These are phyloP conservation scores for Boulengeromyrus knoepffleri DNA, from an alignment of 2,113 vertebrate species.

Conservation along the genomic window DNA sequence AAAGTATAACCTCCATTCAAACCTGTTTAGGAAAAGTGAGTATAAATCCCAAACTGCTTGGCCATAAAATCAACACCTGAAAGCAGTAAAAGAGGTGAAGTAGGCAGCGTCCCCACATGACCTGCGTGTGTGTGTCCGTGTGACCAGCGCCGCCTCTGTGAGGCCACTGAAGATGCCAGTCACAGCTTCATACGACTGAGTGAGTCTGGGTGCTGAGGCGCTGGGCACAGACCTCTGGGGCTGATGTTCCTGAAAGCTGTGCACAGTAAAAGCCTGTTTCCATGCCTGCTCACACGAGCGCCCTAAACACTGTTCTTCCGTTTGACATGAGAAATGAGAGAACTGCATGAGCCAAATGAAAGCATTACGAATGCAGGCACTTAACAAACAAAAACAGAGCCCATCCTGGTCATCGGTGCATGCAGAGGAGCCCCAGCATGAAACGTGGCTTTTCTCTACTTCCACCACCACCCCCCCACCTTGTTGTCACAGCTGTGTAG, in stretches of 20 bases:
- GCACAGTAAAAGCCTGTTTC: background rate
- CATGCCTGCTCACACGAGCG: background rate
- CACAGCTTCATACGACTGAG: background rate
- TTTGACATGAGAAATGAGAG: background rate
- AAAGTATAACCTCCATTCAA: background rate
- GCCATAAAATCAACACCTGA: conserved; percentile 11
- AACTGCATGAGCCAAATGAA: background rate
- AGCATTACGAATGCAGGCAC: background rate
- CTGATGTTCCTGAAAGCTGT: background rate
- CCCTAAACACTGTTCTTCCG: background rate
- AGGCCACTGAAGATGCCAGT: background rate
- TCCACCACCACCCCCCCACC: background rate
- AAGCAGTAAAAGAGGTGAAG: background rate
- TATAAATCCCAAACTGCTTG: background rate
- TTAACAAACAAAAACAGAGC: background rate
- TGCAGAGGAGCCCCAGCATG: background rate
- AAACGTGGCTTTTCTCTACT: background rate
- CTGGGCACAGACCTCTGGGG: background rate
- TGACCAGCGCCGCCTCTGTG: background rate
- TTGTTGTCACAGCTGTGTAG: conserved; percentile 9
- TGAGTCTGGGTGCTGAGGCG: background rate
- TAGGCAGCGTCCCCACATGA: background rate
- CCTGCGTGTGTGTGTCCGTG: background rate
- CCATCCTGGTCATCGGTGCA: background rate
- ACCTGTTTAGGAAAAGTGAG: background rate